Base-by-base conservation (phyloP, 2,113 vertebrate species). In the Axis porcinus region DNA sequence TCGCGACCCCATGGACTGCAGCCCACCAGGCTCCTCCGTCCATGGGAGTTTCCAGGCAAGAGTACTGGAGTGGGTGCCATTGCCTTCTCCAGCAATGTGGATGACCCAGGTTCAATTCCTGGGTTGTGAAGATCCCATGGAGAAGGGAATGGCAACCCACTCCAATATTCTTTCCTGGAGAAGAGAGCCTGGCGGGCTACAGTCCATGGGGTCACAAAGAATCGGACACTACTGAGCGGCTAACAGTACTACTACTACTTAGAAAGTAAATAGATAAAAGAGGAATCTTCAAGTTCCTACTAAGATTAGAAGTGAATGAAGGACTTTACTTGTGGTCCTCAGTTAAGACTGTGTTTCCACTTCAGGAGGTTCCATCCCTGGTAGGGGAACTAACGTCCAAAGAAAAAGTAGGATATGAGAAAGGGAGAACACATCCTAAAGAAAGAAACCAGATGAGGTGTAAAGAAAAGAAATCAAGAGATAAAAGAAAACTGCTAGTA, bases 131-230 rank as follows among this genome's bases (percentile, higher is more conserved):
- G 19, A 70, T 70, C n/a, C 67, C 67, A 23, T 23, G 67, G 67
- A 70, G 67, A 70, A 70, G 10, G 5, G n/a, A 40, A 70, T 70
- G n/a, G 67, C n/a, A 70, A 23, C 5, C 67, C n/a, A 40, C 67
- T 70, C 67, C 67, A 70, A 40, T 40, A 70, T 70, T 70, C 19
- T 40, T 70, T 70, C 10, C 10, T 70, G 67, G n/a, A 70, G 67
- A 70, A 70, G n/a, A 23, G n/a, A 70, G 10, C 5, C n/a, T 23
- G 64, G n/a, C 0, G 2, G 19, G 67, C n/a, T 23, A 12, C n/a
- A 70, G 10, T 70, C 19, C 19, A 70, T 23, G n/a, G 17, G 5
- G 19, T 40, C 10, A 1, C 10, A 70, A 40, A 70, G 67, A 70
- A 70, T 70, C 19, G 11, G 67, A 70, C 19, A 40, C 19, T 70